Evolutionary conservation across 2,113 vertebrate genomes (phyloP), one percentile per base, ranked within the genome.

Genomic region (Lonchura striata): DNA sequence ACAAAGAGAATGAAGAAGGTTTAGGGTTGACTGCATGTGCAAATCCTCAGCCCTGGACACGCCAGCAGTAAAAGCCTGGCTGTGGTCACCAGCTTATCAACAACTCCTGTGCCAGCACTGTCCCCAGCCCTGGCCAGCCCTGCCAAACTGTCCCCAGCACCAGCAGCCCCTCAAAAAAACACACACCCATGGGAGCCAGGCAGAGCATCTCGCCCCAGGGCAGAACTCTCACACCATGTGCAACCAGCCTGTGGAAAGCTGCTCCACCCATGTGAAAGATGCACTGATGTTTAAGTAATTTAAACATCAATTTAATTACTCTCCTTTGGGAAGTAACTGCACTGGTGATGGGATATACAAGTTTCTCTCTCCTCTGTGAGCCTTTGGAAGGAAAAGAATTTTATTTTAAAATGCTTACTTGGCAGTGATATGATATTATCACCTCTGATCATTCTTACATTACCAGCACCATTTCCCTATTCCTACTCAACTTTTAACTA

Each of bases 161-260:
- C 41, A n/a, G 41, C 65, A 63, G 49, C 69, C 28, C 44, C 44
- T 31, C 7, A 12, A 31, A 27, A 4, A 18, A 13, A 21, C 3
- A 6, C 0, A 0, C 3, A 17, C 2, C 52, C 30, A 3, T 0
- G 1, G 8, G 6, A 59, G 2, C 10, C 50, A 25, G 50, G 4
- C 23, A 14, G 25, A 24, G 28, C 22, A 33, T 10, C 65, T 20
- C 0, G 0, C 39, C 59, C 27, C 18, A 7, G 16, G 9, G 31
- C 15, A 14, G 41, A 82, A 15, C 31, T 16, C 63, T 3, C 54
- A 50, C 56, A 30, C 16, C 50, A 27, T 5, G 42, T 19, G 27
- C 50, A 39, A 9, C 39, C 92, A 57, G 50, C 44, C 79, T 5
- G 24, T 25, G n/a, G 21, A 71, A 89, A 64, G 23, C n/a, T 25